Percentiles rank a stretch among this genome's conserved stretches.
Conservation (phyloP, 2,113 vertebrate genomes). For the Pseudonaja textilis region DNA sequence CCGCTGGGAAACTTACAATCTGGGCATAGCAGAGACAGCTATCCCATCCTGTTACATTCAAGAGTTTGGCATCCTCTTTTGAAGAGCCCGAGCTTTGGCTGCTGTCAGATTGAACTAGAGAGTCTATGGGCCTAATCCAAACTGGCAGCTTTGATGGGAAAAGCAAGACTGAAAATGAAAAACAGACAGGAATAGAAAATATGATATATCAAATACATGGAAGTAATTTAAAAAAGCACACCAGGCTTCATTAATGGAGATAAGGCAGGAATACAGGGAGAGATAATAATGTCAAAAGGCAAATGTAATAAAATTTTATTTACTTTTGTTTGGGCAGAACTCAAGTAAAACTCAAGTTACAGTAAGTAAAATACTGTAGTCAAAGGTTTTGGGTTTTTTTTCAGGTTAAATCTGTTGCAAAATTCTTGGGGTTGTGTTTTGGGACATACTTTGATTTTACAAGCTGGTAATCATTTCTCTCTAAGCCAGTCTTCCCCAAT, state of each 20-base stretch:
- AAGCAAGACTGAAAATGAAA: conserved; percentile 10
- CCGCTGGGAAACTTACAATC: not conserved
- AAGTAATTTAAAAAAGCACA: not conserved
- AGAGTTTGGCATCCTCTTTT: conserved; percentile 1
- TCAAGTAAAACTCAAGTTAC: too few species aligned
- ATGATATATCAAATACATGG: not conserved
- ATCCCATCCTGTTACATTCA: conserved; percentile 3
- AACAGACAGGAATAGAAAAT: conserved; percentile 2
- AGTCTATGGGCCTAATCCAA: not conserved
- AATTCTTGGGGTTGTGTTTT: not conserved
- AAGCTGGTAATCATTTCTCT: not conserved
- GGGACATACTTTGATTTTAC: not conserved
- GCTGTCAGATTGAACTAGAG: conserved; percentile 6
- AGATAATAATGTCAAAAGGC: not conserved
- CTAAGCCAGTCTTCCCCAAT: not conserved
- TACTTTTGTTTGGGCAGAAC: not conserved
- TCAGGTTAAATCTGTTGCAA: not conserved
- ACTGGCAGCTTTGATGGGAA: conserved; percentile 8
- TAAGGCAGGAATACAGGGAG: not conserved
- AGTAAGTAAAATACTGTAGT: not conserved
- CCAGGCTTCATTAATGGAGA: not conserved
- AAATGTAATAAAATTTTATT: not conserved
- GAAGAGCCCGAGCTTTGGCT: conserved; percentile 3
- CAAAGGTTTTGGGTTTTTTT: not conserved
- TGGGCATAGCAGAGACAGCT: not conserved